A percentile compares a stretch with the other conserved stretches of the same genome.
Evolutionary conservation across 2,888 invertebrate species (phyloP).

Genomic region (Eueremaeus valkanovi): DNA sequence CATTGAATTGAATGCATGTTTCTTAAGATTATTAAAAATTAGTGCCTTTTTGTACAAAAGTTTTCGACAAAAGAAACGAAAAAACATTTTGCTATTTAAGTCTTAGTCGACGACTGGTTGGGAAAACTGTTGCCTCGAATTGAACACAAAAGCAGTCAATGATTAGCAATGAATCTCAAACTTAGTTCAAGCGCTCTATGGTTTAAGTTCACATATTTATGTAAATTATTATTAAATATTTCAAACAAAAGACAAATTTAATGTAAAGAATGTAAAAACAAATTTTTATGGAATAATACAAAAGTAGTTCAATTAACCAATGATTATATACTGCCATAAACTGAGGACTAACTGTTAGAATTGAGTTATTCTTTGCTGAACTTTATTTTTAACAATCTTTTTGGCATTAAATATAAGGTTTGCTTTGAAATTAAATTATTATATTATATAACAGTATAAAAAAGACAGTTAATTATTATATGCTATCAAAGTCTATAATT

Average conservation of each 20-base stretch:
- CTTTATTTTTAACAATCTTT: not conserved
- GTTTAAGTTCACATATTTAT: slow-evolving; percentile 32
- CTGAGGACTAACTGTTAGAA: not conserved
- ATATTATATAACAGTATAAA: too few relatives aligned
- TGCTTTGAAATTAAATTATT: not conserved
- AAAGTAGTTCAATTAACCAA: not conserved
- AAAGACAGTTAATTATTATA: not conserved
- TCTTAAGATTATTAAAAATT: not conserved
- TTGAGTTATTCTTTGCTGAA: not conserved
- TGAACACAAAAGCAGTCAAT: not conserved
- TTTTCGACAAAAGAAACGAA: not conserved
- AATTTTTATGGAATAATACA: not conserved
- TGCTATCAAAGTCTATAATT: not conserved
- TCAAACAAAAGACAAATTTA: not conserved
- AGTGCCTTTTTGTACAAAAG: slow-evolving; percentile 34
- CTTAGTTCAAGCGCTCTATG: slow-evolving; percentile 4
- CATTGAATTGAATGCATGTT: slow-evolving; percentile 19
- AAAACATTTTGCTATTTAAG: slow-evolving; percentile 1
- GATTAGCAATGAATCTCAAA: slow-evolving; percentile 22
- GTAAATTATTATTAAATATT: not conserved
- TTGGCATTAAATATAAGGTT: not conserved
- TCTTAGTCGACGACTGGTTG: not conserved
- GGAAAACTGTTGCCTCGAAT: slow-evolving; percentile 10
- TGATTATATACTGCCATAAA: not conserved
- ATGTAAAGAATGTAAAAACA: not conserved